Evolutionary conservation across 2,797 vertebrate genomes (phyloP), one percentile per base, ranked within the genome.

Genomic region (Adelosebastes latens): DNA sequence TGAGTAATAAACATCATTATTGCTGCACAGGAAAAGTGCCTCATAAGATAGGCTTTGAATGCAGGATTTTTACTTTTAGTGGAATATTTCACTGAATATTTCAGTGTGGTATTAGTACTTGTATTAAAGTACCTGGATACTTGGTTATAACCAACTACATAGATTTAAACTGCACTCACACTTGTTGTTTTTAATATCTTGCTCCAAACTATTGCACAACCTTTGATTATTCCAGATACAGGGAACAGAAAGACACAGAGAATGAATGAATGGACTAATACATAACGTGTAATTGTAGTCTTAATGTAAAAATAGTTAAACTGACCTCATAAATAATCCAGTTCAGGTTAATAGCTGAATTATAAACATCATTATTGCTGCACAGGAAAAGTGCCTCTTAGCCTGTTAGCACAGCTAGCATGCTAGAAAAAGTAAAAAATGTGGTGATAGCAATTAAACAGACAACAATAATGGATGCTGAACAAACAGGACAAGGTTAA

Each of bases 351-450:
- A 72, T 49, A 63, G 18, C 6, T 14, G 4, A 0, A 3, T 29
- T 39, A 32, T 69, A 25, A 72, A 42, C 34, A 58, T 34, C 14
- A 52, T 36, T n/a, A n/a, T 0, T 32, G 58, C 16, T 60, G 18
- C 60, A 62, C 20, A 61, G 65, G 4, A 39, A 64, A 75, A 74
- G 77, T 74, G 46, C 49, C 73, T 78, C 79, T 75, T 93, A 90
- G 89, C 92, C 25, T 58, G 83, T 85, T 94, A 91, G 90, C 90
- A 1, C 27, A 8, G 60, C 10, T 2, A 60, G 89, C 90, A 4
- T 18, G 25, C 24, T 66, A 5, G 24, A 74, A 77, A 82, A 62
- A 75, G 75, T 79, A 25, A 36, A 59, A 81, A 32, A 71, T 20
- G 52, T 22, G 5, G 10, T 24, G 18, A 42, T 14, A 32, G 22